Percentiles rank a stretch among this genome's conserved stretches.
Conservation (phyloP, 1,140 invertebrate species). For the Mercenaria mercenaria region DNA sequence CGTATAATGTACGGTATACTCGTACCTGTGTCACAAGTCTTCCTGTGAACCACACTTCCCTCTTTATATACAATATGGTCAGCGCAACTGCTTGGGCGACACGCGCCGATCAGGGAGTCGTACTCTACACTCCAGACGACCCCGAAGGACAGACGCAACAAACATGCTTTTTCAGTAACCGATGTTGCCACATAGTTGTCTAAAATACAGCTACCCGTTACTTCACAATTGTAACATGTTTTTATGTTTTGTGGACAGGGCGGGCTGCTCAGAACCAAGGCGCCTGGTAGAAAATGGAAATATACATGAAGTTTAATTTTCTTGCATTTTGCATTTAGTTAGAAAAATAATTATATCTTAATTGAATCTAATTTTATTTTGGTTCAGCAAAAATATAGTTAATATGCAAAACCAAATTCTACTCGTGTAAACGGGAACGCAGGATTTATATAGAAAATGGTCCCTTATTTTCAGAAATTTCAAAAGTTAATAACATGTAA, state of each 20-base stretch:
- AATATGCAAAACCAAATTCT: too few species aligned
- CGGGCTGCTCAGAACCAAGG: neutral
- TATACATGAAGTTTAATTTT: too few species aligned
- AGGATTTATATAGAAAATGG: too few species aligned
- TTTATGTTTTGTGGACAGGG: neutral
- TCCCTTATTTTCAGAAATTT: too few species aligned
- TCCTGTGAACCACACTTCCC: neutral
- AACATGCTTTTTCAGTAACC: neutral
- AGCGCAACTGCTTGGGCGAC: neutral
- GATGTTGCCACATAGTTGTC: neutral
- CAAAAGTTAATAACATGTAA: too few species aligned
- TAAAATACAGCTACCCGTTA: neutral
- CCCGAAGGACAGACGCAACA: neutral
- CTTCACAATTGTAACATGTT: neutral
- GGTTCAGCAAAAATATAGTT: too few species aligned
- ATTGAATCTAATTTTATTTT: too few species aligned
- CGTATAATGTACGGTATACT: too few species aligned
- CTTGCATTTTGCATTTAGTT: too few species aligned
- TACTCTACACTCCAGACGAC: neutral
- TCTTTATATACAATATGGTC: neutral
- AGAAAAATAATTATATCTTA: too few species aligned
- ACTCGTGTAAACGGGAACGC: too few species aligned
- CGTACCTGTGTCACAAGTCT: neutral
- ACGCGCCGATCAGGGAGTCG: neutral
- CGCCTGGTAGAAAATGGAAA: too few species aligned